These are phyloP conservation scores for Drosophila paracracens DNA, from an alignment of 2,888 invertebrate genomes.

Conservation along the genomic window DNA sequence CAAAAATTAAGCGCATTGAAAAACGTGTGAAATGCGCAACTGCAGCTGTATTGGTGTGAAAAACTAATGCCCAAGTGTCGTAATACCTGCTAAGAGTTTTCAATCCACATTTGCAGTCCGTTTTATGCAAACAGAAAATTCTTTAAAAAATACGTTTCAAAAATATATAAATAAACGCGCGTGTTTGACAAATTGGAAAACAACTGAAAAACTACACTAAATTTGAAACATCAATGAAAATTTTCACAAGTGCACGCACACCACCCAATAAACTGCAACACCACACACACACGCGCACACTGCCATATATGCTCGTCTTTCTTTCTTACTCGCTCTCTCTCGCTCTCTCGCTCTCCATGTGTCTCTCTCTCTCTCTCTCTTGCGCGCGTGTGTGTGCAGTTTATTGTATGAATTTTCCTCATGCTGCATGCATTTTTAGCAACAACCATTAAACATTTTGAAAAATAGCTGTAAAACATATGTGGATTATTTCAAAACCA, in stretches of 20 bases:
- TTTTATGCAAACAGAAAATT: conserved; percentile 6
- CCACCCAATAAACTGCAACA: conserved; percentile 38
- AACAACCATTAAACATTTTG: conserved; percentile 2
- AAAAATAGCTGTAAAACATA: neutral
- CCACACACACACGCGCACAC: conserved; percentile 28
- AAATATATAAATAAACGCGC: conserved; percentile 1
- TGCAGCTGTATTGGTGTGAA: conserved; percentile 42
- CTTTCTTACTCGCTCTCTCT: conserved; percentile 22
- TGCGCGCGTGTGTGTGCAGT: conserved; percentile 27
- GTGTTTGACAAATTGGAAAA: conserved; percentile 5
- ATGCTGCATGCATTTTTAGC: conserved; percentile 37
- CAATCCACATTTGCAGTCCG: neutral
- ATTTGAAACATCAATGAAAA: conserved; percentile 26
- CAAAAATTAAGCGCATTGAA: conserved; percentile 8
- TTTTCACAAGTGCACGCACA: conserved; percentile 65
- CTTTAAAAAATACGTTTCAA: neutral
- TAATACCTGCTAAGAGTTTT: conserved; percentile 31
- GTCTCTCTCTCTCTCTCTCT: neutral
- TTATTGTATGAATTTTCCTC: conserved; percentile 31
- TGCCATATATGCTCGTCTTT: conserved; percentile 12
- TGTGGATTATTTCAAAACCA: conserved; percentile 28
- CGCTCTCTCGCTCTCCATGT: conserved; percentile 7
- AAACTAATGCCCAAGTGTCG: conserved; percentile 46
- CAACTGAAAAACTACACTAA: neutral
- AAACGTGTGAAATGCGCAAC: conserved; percentile 37